These are phyloP conservation scores for Serilophus lunatus DNA, from an alignment of 2,113 vertebrate genomes.

Conservation along the genomic window DNA sequence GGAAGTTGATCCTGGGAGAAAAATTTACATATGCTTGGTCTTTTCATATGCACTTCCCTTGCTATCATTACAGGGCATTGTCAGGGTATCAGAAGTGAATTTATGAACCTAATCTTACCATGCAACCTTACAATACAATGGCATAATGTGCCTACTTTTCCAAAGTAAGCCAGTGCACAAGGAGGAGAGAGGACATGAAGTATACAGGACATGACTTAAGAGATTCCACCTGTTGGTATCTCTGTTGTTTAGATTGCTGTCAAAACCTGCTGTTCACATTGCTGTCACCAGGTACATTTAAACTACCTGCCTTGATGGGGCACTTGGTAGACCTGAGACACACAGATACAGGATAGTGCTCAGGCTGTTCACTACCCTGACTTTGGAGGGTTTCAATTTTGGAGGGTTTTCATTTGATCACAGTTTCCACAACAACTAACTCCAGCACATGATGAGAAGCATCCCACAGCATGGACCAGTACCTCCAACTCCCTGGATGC, in stretches of 20 bases:
- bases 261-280: background rate
- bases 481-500: background rate
- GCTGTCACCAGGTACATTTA: background rate
- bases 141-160: background rate
- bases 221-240: background rate
- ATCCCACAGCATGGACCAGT: background rate
- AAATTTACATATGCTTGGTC: background rate
- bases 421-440: background rate
- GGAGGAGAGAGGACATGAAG: accelerated
- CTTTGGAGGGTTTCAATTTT: background rate
- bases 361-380: background rate
- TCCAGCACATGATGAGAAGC: background rate
- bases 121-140: no score
- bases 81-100: background rate
- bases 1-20: background rate
- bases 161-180: background rate
- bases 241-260: background rate
- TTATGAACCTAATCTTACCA: background rate
- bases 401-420: background rate
- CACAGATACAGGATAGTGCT: background rate
- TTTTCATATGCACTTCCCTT: background rate
- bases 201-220: background rate
- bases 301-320: background rate
- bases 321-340: background rate
- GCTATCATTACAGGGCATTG: background rate